These are phyloP conservation scores for Sarotherodon lohbergeri DNA, from an alignment of 2,113 vertebrate species.

Conservation along the genomic window DNA sequence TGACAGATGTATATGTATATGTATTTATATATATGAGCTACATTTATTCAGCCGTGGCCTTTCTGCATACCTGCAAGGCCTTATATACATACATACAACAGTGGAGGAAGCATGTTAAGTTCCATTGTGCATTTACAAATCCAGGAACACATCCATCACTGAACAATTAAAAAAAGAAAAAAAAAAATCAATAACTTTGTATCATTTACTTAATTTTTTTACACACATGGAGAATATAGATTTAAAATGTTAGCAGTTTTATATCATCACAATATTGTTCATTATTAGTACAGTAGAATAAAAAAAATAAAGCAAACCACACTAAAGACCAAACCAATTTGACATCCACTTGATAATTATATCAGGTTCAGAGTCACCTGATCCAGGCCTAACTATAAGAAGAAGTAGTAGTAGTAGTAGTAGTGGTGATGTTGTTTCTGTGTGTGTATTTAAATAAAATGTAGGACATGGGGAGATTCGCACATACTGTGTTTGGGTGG, in stretches of 20 bases:
- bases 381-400: neutral
- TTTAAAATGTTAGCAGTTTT: neutral
- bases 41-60: constrained; percentile 28
- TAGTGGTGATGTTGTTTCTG: neutral
- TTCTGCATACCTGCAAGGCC: constrained; percentile 18
- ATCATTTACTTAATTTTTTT: neutral
- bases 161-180: neutral
- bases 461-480: neutral
- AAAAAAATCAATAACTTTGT: neutral
- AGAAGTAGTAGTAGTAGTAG: neutral
- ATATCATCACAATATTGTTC: neutral
- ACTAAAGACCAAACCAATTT: neutral
- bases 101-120: neutral
- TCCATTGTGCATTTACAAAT: neutral
- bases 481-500: neutral
- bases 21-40: constrained; percentile 22
- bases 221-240: neutral
- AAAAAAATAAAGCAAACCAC: neutral
- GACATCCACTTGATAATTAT: neutral
- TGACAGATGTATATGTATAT: constrained; percentile 27
- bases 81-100: neutral
- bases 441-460: neutral
- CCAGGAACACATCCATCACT: neutral
- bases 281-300: neutral
- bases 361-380: neutral